Evolutionary conservation across 2,888 invertebrate genomes (phyloP).

Genomic region (Parnassius apollo): DNA sequence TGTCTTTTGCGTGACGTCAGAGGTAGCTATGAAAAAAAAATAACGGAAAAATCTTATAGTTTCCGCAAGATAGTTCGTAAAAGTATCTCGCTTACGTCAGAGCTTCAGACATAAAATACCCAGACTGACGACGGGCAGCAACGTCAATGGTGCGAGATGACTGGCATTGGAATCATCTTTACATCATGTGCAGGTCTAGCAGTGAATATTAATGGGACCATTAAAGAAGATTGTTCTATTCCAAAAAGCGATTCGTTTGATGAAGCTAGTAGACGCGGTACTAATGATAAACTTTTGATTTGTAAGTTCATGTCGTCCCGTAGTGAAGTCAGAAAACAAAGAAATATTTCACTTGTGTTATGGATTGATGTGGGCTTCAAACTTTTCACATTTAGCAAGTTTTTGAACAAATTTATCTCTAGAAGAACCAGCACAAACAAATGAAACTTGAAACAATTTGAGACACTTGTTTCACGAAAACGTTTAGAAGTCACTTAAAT

Average conservation of each 20-base stretch:
- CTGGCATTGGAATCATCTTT: too few species aligned
- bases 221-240: background rate
- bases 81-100: too few species aligned
- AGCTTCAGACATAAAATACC: too few species aligned
- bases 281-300: constrained; percentile 68
- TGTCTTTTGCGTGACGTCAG: too few species aligned
- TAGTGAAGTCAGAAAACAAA: constrained; percentile 74
- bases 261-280: constrained; percentile 34
- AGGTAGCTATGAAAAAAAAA: too few species aligned
- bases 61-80: too few species aligned
- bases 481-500: constrained; percentile 63
- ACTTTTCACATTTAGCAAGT: constrained; percentile 79
- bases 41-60: too few species aligned
- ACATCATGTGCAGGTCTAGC: too few species aligned
- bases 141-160: too few species aligned
- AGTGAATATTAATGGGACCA: too few species aligned
- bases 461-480: constrained; percentile 72
- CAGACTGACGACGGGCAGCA: too few species aligned
- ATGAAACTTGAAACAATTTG: constrained; percentile 77
- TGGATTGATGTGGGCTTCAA: constrained; percentile 80
- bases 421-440: constrained; percentile 72
- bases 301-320: constrained; percentile 59
- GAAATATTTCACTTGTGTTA: constrained; percentile 80
- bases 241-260: constrained; percentile 24
- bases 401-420: constrained; percentile 79